Conservation (phyloP, 1,140 invertebrate species). For the Scaptomyza graminum region DNA sequence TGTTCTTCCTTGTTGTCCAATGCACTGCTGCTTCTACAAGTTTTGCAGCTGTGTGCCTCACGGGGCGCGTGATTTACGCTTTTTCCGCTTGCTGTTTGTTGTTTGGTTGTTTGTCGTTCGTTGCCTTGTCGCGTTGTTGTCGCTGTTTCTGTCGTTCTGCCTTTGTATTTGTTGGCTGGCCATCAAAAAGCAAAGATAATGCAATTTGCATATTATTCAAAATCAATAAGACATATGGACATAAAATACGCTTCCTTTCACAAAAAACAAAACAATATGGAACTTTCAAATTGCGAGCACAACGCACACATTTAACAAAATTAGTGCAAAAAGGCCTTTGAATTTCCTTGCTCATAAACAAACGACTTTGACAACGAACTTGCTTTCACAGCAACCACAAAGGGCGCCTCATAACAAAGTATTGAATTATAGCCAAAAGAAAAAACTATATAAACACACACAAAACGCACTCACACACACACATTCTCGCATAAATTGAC, state of each 20-base stretch:
- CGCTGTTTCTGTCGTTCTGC: slow-evolving; percentile 21
- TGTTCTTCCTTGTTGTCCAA: slow-evolving; percentile 11
- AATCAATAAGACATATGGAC: neutral
- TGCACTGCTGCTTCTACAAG: neutral
- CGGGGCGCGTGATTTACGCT: slow-evolving; percentile 49
- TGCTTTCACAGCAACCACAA: slow-evolving; percentile 69
- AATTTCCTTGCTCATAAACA: slow-evolving; percentile 58
- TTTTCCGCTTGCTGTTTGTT: slow-evolving; percentile 48
- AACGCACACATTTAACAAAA: slow-evolving; percentile 37
- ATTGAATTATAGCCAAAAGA: slow-evolving; percentile 67
- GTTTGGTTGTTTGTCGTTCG: slow-evolving; percentile 28
- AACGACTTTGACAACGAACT: slow-evolving; percentile 82
- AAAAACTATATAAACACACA: slow-evolving; percentile 42
- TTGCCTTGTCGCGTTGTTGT: slow-evolving; percentile 4
- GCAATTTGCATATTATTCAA: slow-evolving; percentile 74
- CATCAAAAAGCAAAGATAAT: slow-evolving; percentile 43
- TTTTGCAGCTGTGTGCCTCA: slow-evolving; percentile 42
- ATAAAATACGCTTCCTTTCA: slow-evolving; percentile 63
- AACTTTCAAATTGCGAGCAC: slow-evolving; percentile 78
- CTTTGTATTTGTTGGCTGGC: slow-evolving; percentile 19
- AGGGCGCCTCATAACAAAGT: slow-evolving; percentile 70
- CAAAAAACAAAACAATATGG: slow-evolving; percentile 50
- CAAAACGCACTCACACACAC: neutral
- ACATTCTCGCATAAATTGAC: slow-evolving; percentile 25
- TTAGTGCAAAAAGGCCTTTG: slow-evolving; percentile 54